Evolutionary conservation across 2,113 vertebrate genomes (phyloP).

Genomic region (Aptenodytes forsteri): DNA sequence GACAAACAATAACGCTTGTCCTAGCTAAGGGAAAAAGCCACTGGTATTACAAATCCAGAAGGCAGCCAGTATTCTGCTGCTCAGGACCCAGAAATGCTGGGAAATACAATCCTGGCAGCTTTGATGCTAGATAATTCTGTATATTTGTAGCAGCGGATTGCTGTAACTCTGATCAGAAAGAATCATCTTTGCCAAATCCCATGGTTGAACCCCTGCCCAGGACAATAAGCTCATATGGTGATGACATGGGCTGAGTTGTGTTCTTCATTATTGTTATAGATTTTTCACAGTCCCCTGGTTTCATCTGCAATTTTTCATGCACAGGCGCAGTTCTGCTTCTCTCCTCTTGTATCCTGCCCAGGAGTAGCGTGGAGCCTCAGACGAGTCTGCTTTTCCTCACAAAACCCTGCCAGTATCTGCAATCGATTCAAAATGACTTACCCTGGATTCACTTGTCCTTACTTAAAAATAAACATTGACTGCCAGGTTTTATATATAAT

Average conservation of each 20-base stretch:
- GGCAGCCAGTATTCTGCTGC: neutral
- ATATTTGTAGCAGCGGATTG: neutral
- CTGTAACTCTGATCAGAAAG: neutral
- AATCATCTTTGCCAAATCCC: conserved; percentile 19
- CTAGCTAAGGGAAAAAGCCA: neutral
- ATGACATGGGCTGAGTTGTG: neutral
- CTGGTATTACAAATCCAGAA: neutral
- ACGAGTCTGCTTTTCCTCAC: neutral
- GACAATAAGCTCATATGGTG: neutral
- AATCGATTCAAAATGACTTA: rapidly evolving
- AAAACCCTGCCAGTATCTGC: neutral
- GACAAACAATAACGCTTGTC: neutral
- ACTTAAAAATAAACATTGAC: neutral
- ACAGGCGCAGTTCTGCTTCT: neutral
- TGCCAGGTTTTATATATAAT: neutral
- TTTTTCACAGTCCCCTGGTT: conserved; percentile 27
- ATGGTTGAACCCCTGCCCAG: neutral
- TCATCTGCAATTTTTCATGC: neutral
- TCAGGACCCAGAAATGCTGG: neutral
- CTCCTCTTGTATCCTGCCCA: neutral
- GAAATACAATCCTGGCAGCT: neutral
- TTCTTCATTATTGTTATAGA: conserved; percentile 6
- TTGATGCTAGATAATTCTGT: neutral
- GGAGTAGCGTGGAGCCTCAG: neutral
- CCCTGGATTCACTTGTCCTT: neutral